phyloP scores from a whole-genome alignment of 2,888 invertebrate species.

The Drosophila longiperda region DNA sequence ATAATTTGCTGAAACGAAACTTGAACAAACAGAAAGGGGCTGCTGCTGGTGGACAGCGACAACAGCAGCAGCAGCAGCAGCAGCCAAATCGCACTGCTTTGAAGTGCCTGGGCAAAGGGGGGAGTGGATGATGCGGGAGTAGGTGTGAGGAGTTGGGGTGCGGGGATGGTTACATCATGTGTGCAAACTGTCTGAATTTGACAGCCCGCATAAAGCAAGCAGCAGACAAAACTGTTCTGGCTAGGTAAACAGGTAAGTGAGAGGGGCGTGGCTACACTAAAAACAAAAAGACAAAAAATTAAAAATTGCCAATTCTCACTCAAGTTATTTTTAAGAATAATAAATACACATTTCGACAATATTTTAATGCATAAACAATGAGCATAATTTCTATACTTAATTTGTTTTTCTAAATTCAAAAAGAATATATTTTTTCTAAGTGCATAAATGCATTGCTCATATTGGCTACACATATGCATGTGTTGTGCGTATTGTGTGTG shows the following conservation, averaged over 20 bases:
- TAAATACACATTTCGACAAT: not conserved
- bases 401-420: no score
- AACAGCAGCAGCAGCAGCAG: slow-evolving; percentile 26
- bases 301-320: not conserved
- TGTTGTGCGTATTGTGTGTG: not conserved
- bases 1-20: slow-evolving; percentile 78
- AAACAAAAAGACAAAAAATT: no score
- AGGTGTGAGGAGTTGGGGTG: not conserved
- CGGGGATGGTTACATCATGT: slow-evolving; percentile 50
- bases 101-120: not conserved
- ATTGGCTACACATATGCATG: slow-evolving; percentile 6
- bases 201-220: slow-evolving; percentile 81
- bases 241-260: slow-evolving; percentile 49
- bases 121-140: no score
- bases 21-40: slow-evolving; percentile 69
- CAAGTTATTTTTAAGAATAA: not conserved
- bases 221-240: slow-evolving; percentile 44
- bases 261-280: slow-evolving; percentile 5
- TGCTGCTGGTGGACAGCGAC: slow-evolving; percentile 14
- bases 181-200: slow-evolving; percentile 80
- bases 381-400: no score
- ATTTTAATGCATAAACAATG: not conserved
- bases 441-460: slow-evolving; percentile 28
- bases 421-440: no score
- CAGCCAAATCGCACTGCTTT: slow-evolving; percentile 46